Conservation (phyloP, 2,888 invertebrate species). For the Leptinotarsa tumamoca region DNA sequence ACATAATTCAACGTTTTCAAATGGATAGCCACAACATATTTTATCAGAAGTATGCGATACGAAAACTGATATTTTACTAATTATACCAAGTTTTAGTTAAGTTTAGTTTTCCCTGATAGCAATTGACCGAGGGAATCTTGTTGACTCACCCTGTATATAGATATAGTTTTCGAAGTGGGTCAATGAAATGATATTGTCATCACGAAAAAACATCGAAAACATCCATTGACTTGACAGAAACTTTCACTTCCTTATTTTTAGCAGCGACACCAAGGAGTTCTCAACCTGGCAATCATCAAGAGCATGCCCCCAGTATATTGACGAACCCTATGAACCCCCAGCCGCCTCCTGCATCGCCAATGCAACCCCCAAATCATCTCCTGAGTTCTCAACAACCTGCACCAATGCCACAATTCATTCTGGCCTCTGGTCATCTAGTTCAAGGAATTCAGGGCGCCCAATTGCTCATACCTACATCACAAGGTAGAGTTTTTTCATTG, state of each 20-base stretch:
- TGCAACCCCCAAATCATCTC: conserved; percentile 69
- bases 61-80: too few species aligned
- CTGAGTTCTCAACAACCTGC: conserved; percentile 72
- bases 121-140: too few species aligned
- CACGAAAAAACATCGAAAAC: too few species aligned
- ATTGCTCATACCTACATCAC: conserved; percentile 91
- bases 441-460: conserved; percentile 95
- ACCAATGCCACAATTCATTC: conserved; percentile 90
- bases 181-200: too few species aligned
- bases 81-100: too few species aligned
- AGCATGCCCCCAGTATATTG: conserved; percentile 51
- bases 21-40: too few species aligned
- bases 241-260: conserved; percentile 32
- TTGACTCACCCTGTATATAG: too few species aligned
- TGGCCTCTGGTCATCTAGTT: conserved; percentile 91
- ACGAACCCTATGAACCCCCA: conserved; percentile 49
- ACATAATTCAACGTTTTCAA: too few species aligned
- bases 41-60: too few species aligned
- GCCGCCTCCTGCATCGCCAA: conserved; percentile 50
- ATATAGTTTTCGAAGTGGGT: too few species aligned
- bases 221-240: too few species aligned
- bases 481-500: conserved; percentile 47
- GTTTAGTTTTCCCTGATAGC: too few species aligned
- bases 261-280: conserved; percentile 53
- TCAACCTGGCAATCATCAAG: conserved; percentile 52